Conservation (phyloP, 1,140 invertebrate species). For the Plutomurus gul region DNA sequence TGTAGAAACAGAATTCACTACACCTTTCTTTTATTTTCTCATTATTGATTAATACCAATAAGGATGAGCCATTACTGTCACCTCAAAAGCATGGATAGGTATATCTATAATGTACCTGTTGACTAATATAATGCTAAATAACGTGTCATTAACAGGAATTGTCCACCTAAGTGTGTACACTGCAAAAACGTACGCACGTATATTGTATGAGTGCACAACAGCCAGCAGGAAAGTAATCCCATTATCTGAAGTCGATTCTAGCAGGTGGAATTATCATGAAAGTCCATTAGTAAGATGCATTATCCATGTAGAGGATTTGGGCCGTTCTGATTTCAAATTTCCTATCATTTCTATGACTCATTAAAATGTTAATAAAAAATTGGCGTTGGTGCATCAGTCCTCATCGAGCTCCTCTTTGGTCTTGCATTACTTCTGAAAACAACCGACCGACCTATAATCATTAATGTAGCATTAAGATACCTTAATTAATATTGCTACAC, state of each 20-base stretch:
- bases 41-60: neutral
- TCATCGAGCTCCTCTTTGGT: no score
- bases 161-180: neutral
- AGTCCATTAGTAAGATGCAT: conserved; percentile 20
- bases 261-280: neutral
- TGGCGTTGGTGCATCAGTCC: no score
- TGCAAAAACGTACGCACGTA: neutral
- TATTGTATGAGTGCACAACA: neutral
- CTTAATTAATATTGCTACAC: no score
- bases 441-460: no score
- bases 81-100: neutral
- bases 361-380: neutral
- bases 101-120: neutral
- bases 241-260: neutral
- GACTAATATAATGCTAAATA: neutral
- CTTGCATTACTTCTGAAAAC: no score
- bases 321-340: neutral
- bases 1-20: neutral
- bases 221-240: neutral
- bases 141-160: no score
- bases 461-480: no score
- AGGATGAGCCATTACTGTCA: neutral
- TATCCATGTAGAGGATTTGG: conserved; percentile 1
- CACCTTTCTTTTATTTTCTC: neutral
- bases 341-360: neutral